Evolutionary conservation across 2,888 invertebrate genomes (phyloP).

Genomic region (Petrolisthes cinctipes): DNA sequence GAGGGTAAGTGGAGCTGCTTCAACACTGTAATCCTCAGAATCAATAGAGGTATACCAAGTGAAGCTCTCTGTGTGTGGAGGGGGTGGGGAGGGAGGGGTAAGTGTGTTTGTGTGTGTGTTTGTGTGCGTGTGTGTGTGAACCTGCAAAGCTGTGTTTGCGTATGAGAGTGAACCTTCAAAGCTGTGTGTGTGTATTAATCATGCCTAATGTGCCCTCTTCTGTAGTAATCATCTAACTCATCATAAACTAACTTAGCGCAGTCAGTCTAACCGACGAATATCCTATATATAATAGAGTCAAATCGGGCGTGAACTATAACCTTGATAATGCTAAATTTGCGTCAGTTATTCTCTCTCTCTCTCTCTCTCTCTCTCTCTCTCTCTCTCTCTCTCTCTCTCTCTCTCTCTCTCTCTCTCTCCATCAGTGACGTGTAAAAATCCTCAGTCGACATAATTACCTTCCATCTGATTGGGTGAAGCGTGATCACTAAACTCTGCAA

Average conservation of each 20-base stretch:
- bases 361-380: constrained; percentile 7
- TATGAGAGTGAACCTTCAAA: background rate
- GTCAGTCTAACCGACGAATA: too few relatives aligned
- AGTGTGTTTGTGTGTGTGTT: constrained; percentile 6
- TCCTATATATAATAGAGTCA: background rate
- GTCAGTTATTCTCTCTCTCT: too few relatives aligned
- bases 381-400: background rate
- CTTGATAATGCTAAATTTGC: background rate
- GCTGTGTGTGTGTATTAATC: background rate
- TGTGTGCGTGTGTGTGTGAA: constrained; percentile 19
- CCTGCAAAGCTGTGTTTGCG: background rate
- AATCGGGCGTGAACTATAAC: background rate
- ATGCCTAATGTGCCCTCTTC: background rate
- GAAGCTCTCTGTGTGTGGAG: background rate
- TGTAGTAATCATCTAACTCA: background rate
- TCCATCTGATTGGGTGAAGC: background rate
- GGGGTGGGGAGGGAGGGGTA: background rate
- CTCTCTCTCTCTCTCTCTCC: background rate
- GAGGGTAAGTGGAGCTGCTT: background rate
- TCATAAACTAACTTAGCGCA: background rate
- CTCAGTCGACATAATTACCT: background rate
- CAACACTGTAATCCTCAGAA: background rate
- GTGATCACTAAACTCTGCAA: background rate
- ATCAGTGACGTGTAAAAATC: background rate
- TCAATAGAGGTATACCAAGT: background rate